Evolutionary conservation across 2,888 invertebrate genomes (phyloP).

Genomic region (Pyrrhosoma nymphula): DNA sequence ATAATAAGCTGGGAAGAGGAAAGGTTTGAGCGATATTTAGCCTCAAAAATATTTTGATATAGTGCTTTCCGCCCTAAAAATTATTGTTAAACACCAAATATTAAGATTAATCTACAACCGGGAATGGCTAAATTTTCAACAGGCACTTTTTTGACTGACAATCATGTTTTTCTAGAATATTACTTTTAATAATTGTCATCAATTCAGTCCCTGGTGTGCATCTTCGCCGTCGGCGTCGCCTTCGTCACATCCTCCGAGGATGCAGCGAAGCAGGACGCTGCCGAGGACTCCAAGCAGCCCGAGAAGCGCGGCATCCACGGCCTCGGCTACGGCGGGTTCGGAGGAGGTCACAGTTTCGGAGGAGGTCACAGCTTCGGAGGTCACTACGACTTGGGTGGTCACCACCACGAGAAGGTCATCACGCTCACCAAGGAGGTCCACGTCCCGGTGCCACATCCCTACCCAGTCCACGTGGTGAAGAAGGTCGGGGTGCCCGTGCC

Average conservation of each 20-base stretch:
- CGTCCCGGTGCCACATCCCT: constrained; percentile 69
- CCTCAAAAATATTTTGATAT: too few relatives aligned
- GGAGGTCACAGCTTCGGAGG: not conserved
- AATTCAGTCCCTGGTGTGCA: not conserved
- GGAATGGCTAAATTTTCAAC: too few relatives aligned
- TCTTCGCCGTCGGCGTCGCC: not conserved
- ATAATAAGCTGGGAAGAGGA: too few relatives aligned
- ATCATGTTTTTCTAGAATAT: too few relatives aligned
- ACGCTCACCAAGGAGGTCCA: constrained; percentile 73
- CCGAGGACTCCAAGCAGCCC: not conserved
- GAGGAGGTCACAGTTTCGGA: not conserved
- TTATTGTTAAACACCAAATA: too few relatives aligned
- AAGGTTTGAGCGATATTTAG: too few relatives aligned
- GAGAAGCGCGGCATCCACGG: constrained; percentile 28
- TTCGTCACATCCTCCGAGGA: not conserved
- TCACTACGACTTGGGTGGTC: not conserved
- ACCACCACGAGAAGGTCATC: constrained; percentile 73
- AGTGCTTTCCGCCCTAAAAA: too few relatives aligned
- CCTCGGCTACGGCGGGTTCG: not conserved
- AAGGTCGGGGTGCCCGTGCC: constrained; percentile 23
- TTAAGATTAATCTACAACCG: too few relatives aligned
- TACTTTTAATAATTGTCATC: not conserved
- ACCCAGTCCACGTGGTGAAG: constrained; percentile 23
- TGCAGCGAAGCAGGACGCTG: not conserved
- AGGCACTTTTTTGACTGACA: too few relatives aligned